Conservation (phyloP, 2,113 vertebrate species). For the Rhipidura dahli region DNA sequence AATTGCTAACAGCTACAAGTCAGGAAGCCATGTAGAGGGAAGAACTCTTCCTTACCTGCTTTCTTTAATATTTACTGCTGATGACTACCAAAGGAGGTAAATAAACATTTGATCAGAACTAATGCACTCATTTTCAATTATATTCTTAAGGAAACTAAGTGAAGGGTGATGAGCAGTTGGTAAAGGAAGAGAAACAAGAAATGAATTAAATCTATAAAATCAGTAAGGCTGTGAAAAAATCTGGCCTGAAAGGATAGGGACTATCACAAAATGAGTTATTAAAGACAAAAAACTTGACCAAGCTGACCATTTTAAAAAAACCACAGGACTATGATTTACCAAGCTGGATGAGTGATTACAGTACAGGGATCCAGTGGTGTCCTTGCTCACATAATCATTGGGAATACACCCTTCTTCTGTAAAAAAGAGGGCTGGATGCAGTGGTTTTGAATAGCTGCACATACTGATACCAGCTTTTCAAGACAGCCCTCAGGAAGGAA, state of each 20-base stretch:
- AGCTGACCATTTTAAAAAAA: neutral
- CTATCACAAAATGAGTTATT: neutral
- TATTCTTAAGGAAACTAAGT: neutral
- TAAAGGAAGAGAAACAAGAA: neutral
- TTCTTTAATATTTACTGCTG: neutral
- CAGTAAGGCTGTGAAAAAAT: neutral
- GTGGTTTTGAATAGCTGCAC: neutral
- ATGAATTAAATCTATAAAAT: neutral
- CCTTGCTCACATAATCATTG: neutral
- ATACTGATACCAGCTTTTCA: neutral
- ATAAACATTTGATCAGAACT: neutral
- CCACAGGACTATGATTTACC: neutral
- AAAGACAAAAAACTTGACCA: neutral
- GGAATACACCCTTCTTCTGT: neutral
- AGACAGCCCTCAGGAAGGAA: neutral
- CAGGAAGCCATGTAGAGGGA: neutral
- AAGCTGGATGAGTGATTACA: neutral
- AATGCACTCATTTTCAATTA: neutral
- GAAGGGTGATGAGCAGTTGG: neutral
- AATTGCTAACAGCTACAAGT: neutral
- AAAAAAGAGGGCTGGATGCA: neutral
- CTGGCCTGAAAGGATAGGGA: neutral
- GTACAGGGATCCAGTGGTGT: neutral
- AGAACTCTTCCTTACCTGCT: neutral
- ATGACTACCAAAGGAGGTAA: neutral